These are phyloP conservation scores for Meloidogyne exigua DNA, from an alignment of 1,140 invertebrate genomes.

Conservation along the genomic window DNA sequence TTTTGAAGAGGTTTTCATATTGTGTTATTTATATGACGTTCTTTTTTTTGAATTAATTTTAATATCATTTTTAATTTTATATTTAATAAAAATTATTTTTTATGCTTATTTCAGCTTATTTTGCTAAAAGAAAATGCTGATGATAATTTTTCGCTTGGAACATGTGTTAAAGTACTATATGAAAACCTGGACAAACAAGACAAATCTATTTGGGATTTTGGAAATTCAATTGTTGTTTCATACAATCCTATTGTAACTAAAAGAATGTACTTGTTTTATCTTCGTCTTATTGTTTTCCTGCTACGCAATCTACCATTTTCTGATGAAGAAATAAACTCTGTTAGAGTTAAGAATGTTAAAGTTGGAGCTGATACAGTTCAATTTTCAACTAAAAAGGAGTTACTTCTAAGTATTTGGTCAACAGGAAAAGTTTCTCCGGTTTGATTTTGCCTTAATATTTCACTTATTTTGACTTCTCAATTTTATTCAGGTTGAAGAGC, in stretches of 20 bases:
- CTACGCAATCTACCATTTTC: constrained; percentile 21
- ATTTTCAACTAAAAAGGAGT: constrained; percentile 13
- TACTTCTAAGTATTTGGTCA: constrained; percentile 9
- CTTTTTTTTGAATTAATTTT: neutral
- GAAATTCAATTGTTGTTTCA: neutral
- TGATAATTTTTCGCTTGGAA: neutral
- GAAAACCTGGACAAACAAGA: constrained; percentile 3
- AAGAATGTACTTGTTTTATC: neutral
- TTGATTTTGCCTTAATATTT: neutral
- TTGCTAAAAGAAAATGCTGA: neutral
- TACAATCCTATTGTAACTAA: neutral
- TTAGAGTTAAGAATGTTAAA: neutral
- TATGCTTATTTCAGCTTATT: neutral
- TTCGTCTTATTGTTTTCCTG: constrained; percentile 19
- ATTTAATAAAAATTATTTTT: neutral
- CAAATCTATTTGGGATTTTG: constrained; percentile 8
- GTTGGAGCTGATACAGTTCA: neutral
- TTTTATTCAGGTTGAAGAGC: neutral
- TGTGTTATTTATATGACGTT: neutral
- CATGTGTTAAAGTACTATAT: constrained; percentile 1
- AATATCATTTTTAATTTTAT: constrained; percentile 8
- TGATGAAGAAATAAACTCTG: neutral
- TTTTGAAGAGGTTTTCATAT: neutral
- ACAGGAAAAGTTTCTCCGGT: constrained; percentile 2
- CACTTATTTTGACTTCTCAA: neutral